These are phyloP conservation scores for Iselma pallidipennis DNA, from an alignment of 2,888 invertebrate genomes.

Conservation along the genomic window DNA sequence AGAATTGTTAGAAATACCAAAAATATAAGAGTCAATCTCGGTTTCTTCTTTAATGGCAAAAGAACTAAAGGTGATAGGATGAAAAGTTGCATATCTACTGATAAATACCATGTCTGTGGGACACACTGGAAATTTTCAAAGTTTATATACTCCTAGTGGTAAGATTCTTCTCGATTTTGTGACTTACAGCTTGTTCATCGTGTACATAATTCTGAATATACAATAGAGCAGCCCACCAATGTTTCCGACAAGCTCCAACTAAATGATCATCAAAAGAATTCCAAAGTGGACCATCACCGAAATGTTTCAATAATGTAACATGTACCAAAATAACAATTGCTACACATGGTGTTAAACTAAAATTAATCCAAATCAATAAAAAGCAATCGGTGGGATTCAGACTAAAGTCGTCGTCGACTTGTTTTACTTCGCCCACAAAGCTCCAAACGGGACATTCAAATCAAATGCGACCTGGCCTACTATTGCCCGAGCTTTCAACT, in stretches of 20 bases:
- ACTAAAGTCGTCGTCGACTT: too few relatives aligned
- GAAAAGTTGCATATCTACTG: conserved; percentile 62
- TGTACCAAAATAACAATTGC: conserved; percentile 51
- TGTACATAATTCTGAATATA: conserved; percentile 50
- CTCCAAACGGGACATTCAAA: too few relatives aligned
- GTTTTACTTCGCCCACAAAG: too few relatives aligned
- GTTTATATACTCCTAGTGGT: neutral
- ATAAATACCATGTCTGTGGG: conserved; percentile 62
- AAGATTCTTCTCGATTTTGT: neutral
- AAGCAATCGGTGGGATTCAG: too few relatives aligned
- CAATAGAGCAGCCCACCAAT: conserved; percentile 49
- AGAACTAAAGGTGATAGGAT: conserved; percentile 60
- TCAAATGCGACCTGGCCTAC: too few relatives aligned
- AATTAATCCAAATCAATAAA: conserved; percentile 12
- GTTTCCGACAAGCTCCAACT: conserved; percentile 34
- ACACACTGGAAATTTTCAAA: conserved; percentile 49
- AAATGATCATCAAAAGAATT: conserved; percentile 10
- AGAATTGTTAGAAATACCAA: conserved; percentile 8
- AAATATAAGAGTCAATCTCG: conserved; percentile 23
- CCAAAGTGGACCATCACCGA: conserved; percentile 57
- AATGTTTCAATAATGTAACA: conserved; percentile 50
- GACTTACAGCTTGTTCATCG: conserved; percentile 29
- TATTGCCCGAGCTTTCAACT: too few relatives aligned
- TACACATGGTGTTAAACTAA: conserved; percentile 56
- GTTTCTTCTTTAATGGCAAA: conserved; percentile 54